Evolutionary conservation across 1,140 invertebrate species (phyloP).

Genomic region (Drosophila nasuta): DNA sequence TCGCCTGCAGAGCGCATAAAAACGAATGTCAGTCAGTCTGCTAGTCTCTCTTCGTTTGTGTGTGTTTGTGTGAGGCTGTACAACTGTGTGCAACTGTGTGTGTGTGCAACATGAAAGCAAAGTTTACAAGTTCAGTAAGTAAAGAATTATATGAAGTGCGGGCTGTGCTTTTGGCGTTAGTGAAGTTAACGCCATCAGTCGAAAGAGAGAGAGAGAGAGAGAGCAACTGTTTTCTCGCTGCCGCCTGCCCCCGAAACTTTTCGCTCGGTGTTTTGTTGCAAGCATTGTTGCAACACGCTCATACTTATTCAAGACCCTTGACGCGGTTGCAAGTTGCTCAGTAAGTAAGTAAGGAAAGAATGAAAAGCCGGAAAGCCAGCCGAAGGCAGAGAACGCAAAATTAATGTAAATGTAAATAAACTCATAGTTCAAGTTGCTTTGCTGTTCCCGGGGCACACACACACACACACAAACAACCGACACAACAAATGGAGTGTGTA

Average conservation of each 20-base stretch:
- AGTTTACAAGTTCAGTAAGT: conserved; percentile 58
- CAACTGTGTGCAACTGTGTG: not conserved
- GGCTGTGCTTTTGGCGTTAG: conserved; percentile 44
- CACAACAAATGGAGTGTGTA: conserved; percentile 58
- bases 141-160: conserved; percentile 61
- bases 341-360: conserved; percentile 4
- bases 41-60: not conserved
- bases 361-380: conserved; percentile 25
- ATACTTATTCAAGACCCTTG: conserved; percentile 54
- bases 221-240: conserved; percentile 36
- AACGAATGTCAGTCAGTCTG: conserved; percentile 31
- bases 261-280: conserved; percentile 20
- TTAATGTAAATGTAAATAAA: conserved; percentile 65
- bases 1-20: conserved; percentile 30
- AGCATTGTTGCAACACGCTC: conserved; percentile 30
- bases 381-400: conserved; percentile 36
- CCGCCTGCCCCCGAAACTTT: too few relatives aligned
- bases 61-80: not conserved
- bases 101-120: conserved; percentile 22
- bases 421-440: conserved; percentile 54
- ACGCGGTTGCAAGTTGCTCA: conserved; percentile 24
- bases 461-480: too few relatives aligned
- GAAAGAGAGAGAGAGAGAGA: not conserved
- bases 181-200: conserved; percentile 47
- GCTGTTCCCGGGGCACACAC: too few relatives aligned